A percentile compares a stretch with the other conserved stretches of the same genome.
Conservation (phyloP, 1,140 invertebrate genomes). For the Pogonognathellus flavescens region DNA sequence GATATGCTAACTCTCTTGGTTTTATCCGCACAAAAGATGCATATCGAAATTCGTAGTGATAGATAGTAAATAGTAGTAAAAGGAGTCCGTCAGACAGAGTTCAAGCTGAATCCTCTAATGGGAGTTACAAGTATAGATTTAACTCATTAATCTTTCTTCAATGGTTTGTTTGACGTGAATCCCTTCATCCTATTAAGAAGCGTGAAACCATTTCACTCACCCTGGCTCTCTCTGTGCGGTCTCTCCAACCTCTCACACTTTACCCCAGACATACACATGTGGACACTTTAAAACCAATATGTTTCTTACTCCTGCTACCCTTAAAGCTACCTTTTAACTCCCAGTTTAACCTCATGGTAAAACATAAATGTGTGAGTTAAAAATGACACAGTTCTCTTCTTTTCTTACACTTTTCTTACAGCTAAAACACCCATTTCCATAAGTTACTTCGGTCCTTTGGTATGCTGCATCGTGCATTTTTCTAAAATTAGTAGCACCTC, state of each 20-base stretch:
- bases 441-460: too few species aligned
- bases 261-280: slow-evolving; percentile 16
- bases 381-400: neutral
- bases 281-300: slow-evolving; percentile 46
- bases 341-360: neutral
- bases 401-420: neutral
- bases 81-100: slow-evolving; percentile 35
- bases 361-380: slow-evolving; percentile 4
- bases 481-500: slow-evolving; percentile 37
- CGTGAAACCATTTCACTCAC: slow-evolving; percentile 65
- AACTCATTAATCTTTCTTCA: slow-evolving; percentile 67
- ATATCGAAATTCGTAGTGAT: slow-evolving; percentile 9
- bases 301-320: slow-evolving; percentile 14
- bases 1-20: neutral
- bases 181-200: slow-evolving; percentile 67
- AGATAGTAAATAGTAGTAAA: slow-evolving; percentile 3
- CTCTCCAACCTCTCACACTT: slow-evolving; percentile 5
- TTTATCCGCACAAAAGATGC: slow-evolving; percentile 34
- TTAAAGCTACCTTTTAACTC: neutral
- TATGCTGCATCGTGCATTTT: neutral
- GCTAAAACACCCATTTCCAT: slow-evolving; percentile 17
- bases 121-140: slow-evolving; percentile 55
- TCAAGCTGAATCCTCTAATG: slow-evolving; percentile 53
- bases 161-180: slow-evolving; percentile 68
- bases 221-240: slow-evolving; percentile 59